Base-by-base conservation (phyloP, 2,797 vertebrate species). In the Pelochelys cantorii region DNA sequence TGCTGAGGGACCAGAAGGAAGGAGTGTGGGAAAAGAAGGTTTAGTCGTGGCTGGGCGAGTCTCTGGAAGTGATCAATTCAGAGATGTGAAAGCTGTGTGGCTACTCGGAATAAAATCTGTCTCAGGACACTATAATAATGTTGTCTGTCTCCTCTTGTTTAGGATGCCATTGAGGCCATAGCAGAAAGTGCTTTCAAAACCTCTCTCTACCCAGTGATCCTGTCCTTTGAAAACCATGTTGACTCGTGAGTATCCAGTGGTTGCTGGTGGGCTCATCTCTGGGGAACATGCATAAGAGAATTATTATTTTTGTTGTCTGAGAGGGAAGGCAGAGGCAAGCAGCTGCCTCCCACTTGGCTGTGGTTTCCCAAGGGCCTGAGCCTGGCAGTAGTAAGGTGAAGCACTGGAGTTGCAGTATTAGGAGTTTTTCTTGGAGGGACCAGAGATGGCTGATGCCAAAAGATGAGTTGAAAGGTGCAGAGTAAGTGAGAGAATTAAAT, bases 101-200 rank as follows among this genome's bases (percentile, higher is more conserved):
- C 29, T 0, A 0, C 68, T 93, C 31, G 22, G 53, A 14, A 55
- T 29, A 48, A 87, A 59, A 18, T 71, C 14, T 81, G 79, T 85
- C 88, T 60, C 3, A 0, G n/a, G 57, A 34, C 29, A 53, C 42
- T 27, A 4, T 81, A 79, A 11, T 42, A 84, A 77, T 7, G 25
- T 83, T 42, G 74, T 42, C 60, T 23, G 0, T 55, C 74, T 31
- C 52, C 31, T 91, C 29, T 95, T 85, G 5, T 88, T 57, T 96
- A 99, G 99, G 99, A 99, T 96, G 99, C 99, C 90, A 99, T 99
- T 1, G 99, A 99, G 92, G 99, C 99, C 85, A 99, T 99, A 56
- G 99, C 98, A 56, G 99, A 99, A 97, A 99, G 99, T 42, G 99
- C 99, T 89, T 99, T 99, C 97, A 99, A 99, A 98, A 99, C 99